A percentile compares a stretch with the other conserved stretches of the same genome.
Conservation (phyloP, 2,797 vertebrate genomes). For the Ficedula albicollis region DNA sequence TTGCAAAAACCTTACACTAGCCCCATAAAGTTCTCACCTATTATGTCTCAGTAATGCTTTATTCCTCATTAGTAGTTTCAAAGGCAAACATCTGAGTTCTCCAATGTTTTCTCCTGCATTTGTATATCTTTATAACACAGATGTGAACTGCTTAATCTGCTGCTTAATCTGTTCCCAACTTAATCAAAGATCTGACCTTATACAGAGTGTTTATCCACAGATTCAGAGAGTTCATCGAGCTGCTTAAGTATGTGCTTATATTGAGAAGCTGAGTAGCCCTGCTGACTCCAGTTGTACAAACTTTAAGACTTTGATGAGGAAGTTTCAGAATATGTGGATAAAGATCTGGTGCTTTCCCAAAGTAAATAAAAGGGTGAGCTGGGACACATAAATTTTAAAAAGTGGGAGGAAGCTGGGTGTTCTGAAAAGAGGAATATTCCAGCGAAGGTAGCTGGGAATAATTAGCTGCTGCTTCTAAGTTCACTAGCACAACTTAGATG, state of each 20-base stretch:
- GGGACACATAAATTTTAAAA: not conserved
- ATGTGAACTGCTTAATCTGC: not conserved
- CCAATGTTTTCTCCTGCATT: not conserved
- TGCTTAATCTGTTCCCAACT: not conserved
- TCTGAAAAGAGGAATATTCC: not conserved
- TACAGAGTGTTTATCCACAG: not conserved
- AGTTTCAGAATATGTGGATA: not conserved
- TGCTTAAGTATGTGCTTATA: not conserved
- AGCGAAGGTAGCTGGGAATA: not conserved
- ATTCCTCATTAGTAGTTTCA: not conserved
- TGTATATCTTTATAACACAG: not conserved
- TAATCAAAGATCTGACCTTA: not conserved
- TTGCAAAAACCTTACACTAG: not conserved
- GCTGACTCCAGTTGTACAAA: not conserved
- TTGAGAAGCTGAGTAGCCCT: not conserved
- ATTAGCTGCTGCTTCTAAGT: not conserved
- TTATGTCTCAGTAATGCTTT: not conserved
- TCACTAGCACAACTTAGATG: not conserved
- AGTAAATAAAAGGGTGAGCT: not conserved
- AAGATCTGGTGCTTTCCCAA: not conserved
- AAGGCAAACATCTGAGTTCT: not conserved
- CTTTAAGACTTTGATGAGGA: not conserved
- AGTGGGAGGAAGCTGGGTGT: rapidly evolving
- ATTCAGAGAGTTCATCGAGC: not conserved
- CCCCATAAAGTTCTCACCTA: not conserved